Percentiles rank a stretch among this genome's conserved stretches.
Conservation (phyloP, 2,797 vertebrate species). For the Coregonus suidteri region DNA sequence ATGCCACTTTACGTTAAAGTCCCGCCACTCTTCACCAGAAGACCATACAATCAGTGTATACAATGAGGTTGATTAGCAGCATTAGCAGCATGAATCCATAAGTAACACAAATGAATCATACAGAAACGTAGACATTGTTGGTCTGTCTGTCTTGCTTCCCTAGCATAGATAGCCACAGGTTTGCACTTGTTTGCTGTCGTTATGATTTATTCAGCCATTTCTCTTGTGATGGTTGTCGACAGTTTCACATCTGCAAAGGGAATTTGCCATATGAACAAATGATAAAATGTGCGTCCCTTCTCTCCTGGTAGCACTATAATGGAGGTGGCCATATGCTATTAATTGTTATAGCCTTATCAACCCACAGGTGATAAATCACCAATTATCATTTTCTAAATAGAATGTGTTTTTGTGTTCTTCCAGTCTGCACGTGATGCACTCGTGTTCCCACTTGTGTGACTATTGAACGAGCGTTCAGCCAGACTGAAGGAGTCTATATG, state of each 20-base stretch:
- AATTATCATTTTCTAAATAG: neutral
- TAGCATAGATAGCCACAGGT: neutral
- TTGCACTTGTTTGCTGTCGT: neutral
- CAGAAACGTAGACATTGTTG: neutral
- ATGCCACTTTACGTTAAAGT: neutral
- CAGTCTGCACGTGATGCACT: neutral
- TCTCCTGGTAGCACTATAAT: neutral
- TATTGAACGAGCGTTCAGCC: too few relatives aligned
- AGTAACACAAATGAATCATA: neutral
- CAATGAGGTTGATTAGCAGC: neutral
- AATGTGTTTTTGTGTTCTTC: neutral
- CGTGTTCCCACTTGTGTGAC: neutral
- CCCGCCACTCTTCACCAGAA: neutral
- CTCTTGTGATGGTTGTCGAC: neutral
- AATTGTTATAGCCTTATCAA: neutral
- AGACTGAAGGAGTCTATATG: neutral
- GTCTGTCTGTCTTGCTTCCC: neutral
- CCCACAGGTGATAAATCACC: conserved; percentile 9
- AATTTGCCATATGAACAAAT: neutral
- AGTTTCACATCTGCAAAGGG: neutral
- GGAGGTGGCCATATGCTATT: conserved; percentile 8
- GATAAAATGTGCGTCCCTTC: neutral
- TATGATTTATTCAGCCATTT: neutral
- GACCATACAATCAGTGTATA: neutral
- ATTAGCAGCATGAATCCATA: neutral